phyloP scores from a whole-genome alignment of 2,113 vertebrate species.

The Gadus chalcogrammus region DNA sequence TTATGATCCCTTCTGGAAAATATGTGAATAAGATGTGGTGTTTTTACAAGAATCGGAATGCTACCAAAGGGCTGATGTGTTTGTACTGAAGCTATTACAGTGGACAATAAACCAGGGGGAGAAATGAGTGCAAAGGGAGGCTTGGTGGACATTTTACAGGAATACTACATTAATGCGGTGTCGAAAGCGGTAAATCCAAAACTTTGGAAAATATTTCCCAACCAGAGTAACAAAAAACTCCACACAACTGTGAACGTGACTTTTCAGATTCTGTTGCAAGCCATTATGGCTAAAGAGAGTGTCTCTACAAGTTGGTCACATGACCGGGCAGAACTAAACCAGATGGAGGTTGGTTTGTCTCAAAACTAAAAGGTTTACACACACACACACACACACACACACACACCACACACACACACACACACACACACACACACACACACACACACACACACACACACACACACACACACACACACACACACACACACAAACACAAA shows the following conservation, averaged over 20 bases:
- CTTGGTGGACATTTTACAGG: neutral
- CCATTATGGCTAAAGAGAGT: slow-evolving; percentile 30
- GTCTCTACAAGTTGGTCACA: slow-evolving; percentile 36
- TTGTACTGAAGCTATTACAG: slow-evolving; percentile 8
- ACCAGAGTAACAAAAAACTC: neutral
- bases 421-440: slow-evolving; percentile 1
- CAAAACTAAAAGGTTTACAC: slow-evolving; percentile 24
- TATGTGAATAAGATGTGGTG: neutral
- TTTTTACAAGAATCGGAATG: slow-evolving; percentile 13
- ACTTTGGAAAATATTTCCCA: slow-evolving; percentile 4
- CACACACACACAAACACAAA: no score
- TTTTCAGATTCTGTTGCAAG: slow-evolving; percentile 11
- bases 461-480: neutral
- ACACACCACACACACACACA: neutral
- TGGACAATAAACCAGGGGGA: neutral
- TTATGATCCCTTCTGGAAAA: neutral
- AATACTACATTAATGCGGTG: slow-evolving; percentile 13
- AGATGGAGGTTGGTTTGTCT: slow-evolving; percentile 46
- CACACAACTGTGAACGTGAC: slow-evolving; percentile 14
- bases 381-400: neutral
- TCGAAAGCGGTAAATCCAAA: neutral
- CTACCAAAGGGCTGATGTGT: neutral
- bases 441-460: neutral
- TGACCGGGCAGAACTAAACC: slow-evolving; percentile 52
- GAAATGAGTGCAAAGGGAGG: slow-evolving; percentile 3